Percentiles rank a stretch among this genome's conserved stretches.
phyloP scores from a whole-genome alignment of 1,140 invertebrate genomes.

The Anastrepha ludens region DNA sequence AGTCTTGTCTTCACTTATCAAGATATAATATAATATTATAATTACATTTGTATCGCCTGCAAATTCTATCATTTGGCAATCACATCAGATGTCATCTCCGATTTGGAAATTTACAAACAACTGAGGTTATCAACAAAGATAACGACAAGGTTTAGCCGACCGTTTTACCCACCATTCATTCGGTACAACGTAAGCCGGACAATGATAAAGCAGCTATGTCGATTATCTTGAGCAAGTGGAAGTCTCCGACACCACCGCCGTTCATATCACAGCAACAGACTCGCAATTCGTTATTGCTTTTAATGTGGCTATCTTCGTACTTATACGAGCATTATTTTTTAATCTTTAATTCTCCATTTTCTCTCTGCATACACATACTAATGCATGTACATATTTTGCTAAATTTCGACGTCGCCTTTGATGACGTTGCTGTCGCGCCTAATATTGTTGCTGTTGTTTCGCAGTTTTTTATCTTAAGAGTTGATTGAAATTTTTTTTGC shows the following conservation, averaged over 20 bases:
- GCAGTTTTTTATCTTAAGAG: slow-evolving; percentile 25
- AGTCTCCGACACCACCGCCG: neutral
- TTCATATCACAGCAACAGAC: slow-evolving; percentile 4
- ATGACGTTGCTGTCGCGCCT: neutral
- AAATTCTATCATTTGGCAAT: neutral
- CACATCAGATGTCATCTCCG: neutral
- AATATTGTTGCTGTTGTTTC: slow-evolving; percentile 5
- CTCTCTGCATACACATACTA: neutral
- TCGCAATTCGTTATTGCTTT: slow-evolving; percentile 22
- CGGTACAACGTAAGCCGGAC: neutral
- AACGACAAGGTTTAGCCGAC: neutral
- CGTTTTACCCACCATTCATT: neutral
- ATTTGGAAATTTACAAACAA: slow-evolving; percentile 10
- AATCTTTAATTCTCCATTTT: slow-evolving; percentile 29
- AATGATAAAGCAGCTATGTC: neutral
- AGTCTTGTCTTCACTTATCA: too few species aligned
- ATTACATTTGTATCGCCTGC: neutral
- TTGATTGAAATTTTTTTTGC: slow-evolving; percentile 31
- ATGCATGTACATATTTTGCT: neutral
- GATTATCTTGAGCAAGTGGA: slow-evolving; percentile 11
- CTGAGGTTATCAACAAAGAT: slow-evolving; percentile 9
- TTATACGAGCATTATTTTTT: slow-evolving; percentile 22
- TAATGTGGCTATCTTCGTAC: slow-evolving; percentile 20
- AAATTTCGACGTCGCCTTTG: slow-evolving; percentile 26
- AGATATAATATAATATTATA: neutral